Percentiles rank a stretch among this genome's conserved stretches.
These are phyloP conservation scores for Lysandra coridon DNA, from an alignment of 2,888 invertebrate genomes.

Conservation along the genomic window DNA sequence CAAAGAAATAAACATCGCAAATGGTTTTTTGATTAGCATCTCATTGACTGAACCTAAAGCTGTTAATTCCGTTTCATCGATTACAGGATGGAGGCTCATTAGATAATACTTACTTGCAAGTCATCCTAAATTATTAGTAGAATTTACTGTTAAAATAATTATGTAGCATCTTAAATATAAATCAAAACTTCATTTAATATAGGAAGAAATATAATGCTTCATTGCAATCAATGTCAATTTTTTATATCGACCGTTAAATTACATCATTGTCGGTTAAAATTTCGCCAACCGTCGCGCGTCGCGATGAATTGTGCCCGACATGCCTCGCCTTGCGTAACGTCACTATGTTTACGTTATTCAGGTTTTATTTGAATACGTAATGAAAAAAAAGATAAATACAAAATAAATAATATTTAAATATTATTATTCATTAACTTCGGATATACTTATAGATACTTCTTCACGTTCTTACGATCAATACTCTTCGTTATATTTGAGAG, in stretches of 20 bases:
- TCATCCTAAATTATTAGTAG: constrained; percentile 9
- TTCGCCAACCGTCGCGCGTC: constrained; percentile 50
- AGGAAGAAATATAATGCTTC: constrained; percentile 44
- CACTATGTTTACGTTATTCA: constrained; percentile 41
- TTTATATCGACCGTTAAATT: constrained; percentile 50
- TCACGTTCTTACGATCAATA: neutral
- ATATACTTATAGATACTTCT: neutral
- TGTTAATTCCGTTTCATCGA: constrained; percentile 18
- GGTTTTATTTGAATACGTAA: constrained; percentile 28
- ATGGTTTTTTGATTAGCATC: constrained; percentile 26
- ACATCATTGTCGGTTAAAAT: constrained; percentile 58
- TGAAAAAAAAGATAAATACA: neutral
- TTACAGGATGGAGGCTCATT: constrained; percentile 27
- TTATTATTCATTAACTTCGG: neutral
- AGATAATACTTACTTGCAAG: constrained; percentile 12
- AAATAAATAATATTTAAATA: neutral
- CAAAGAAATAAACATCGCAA: constrained; percentile 23
- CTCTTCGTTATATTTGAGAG: neutral
- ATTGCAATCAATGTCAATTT: constrained; percentile 55
- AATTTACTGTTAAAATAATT: constrained; percentile 7
- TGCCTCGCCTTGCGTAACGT: constrained; percentile 63
- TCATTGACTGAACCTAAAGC: constrained; percentile 8
- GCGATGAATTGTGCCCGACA: constrained; percentile 52
- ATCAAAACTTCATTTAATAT: neutral
- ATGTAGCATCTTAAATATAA: constrained; percentile 39